phyloP scores from a whole-genome alignment of 2,797 vertebrate genomes.

The Nyctibius grandis region DNA sequence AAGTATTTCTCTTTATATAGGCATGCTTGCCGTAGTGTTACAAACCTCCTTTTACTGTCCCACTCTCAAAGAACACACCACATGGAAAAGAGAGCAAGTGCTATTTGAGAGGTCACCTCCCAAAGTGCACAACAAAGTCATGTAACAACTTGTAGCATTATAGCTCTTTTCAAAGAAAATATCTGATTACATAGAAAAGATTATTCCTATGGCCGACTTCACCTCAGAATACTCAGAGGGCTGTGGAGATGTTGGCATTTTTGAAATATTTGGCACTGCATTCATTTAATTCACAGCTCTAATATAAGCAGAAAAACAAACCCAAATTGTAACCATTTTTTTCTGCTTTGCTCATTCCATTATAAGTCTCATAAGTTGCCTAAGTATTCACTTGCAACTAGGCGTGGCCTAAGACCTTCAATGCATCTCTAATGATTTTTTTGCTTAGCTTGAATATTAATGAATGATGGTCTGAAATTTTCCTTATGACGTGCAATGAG shows the following conservation, averaged over 20 bases:
- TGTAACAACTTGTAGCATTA: background rate
- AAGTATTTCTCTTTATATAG: background rate
- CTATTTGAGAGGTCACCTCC: background rate
- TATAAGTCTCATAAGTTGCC: slow-evolving; percentile 17
- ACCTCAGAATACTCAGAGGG: background rate
- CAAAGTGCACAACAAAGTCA: background rate
- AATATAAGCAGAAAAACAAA: background rate
- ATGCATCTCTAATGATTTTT: slow-evolving; percentile 13
- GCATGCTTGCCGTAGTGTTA: background rate
- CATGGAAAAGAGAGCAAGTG: background rate
- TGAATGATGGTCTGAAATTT: background rate
- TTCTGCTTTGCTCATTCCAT: background rate
- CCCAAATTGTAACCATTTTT: background rate
- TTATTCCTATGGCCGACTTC: background rate
- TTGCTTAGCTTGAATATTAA: slow-evolving; percentile 31
- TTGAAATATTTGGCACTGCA: background rate
- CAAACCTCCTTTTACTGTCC: background rate
- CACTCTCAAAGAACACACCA: background rate
- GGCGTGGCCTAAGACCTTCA: background rate
- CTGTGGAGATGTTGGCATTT: background rate
- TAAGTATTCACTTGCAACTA: background rate
- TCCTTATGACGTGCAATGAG: background rate
- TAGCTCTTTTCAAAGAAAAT: background rate
- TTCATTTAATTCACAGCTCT: background rate
- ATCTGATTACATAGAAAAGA: background rate